A percentile compares a stretch with the other conserved stretches of the same genome.
Conservation (phyloP, 2,888 invertebrate genomes). For the Lumbricus terrestris region DNA sequence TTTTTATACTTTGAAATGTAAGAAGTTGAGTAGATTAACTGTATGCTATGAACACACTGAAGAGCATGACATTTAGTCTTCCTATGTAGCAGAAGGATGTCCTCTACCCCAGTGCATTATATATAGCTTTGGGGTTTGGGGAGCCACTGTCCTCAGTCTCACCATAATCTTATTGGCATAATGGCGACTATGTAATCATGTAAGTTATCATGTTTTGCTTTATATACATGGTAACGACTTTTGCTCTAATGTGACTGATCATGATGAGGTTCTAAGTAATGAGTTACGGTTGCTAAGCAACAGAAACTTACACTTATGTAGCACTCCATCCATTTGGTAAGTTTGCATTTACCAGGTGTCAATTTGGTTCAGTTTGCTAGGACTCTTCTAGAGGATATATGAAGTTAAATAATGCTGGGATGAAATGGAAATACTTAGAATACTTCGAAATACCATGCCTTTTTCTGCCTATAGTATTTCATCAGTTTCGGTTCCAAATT, state of each 20-base stretch:
- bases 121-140: no score
- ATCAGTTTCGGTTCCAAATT: not conserved
- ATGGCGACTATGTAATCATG: not conserved
- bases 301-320: no score
- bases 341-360: no score
- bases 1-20: not conserved
- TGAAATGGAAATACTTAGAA: no score
- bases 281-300: no score
- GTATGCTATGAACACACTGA: not conserved
- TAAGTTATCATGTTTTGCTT: not conserved
- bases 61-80: not conserved
- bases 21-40: not conserved
- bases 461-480: not conserved
- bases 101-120: not conserved
- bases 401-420: no score
- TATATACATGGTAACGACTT: no score
- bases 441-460: not conserved
- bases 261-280: no score
- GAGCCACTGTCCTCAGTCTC: not conserved
- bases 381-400: no score
- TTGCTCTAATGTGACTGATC: no score
- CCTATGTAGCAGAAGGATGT: not conserved
- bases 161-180: not conserved
- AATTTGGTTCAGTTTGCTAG: no score
- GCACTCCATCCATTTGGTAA: no score